Conservation (phyloP, 2,113 vertebrate genomes). For the Lycaon pictus region DNA sequence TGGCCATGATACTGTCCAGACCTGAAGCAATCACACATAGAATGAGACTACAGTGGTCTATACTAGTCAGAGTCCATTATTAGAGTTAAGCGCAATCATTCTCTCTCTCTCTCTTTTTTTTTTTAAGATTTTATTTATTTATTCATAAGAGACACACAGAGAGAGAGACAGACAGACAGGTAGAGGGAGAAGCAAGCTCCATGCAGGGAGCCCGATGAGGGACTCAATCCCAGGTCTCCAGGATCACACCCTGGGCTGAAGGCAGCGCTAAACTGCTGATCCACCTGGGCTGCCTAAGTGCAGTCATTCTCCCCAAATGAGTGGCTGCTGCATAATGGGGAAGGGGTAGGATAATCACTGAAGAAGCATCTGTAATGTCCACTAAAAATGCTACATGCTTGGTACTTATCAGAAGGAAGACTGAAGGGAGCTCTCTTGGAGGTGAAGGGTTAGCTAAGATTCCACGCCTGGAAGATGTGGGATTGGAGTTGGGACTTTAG, state of each 20-base stretch:
- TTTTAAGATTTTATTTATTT: too few relatives aligned
- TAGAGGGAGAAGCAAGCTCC: too few relatives aligned
- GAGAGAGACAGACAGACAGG: too few relatives aligned
- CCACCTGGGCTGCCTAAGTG: too few relatives aligned
- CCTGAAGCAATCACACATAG: background rate
- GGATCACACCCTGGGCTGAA: too few relatives aligned
- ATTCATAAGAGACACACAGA: too few relatives aligned
- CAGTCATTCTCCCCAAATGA: background rate
- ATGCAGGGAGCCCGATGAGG: too few relatives aligned
- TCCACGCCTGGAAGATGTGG: background rate
- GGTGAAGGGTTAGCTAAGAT: background rate
- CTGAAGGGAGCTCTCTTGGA: background rate
- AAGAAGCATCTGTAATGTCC: background rate
- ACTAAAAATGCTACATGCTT: background rate
- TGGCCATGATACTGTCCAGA: background rate
- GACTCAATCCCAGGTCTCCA: too few relatives aligned
- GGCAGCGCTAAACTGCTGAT: too few relatives aligned
- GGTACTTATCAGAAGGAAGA: background rate
- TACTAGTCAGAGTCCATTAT: background rate
- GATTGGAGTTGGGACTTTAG: background rate
- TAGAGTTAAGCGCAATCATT: background rate
- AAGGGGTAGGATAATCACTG: background rate
- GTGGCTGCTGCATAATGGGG: background rate
- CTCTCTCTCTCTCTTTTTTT: too few relatives aligned
- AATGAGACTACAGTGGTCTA: background rate